Conservation (phyloP, 2,797 vertebrate genomes). For the Fundulus diaphanus region DNA sequence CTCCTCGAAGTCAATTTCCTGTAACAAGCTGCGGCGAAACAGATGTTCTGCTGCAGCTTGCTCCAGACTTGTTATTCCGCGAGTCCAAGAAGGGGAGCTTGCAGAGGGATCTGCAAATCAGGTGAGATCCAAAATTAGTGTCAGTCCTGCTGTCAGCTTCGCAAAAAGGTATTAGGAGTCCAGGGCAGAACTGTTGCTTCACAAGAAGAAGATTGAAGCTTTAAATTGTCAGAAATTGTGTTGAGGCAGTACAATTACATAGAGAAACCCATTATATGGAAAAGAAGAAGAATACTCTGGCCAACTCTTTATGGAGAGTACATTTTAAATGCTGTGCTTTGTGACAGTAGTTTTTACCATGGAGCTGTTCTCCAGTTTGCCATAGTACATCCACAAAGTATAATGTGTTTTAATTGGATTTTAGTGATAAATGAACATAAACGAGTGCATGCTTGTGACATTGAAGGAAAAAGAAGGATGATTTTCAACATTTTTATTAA, state of each 20-base stretch:
- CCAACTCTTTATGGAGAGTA: not conserved
- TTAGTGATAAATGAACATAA: not conserved
- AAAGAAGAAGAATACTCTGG: not conserved
- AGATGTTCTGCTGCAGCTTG: slow-evolving; percentile 12
- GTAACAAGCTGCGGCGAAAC: slow-evolving; percentile 33
- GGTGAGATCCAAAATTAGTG: slow-evolving; percentile 18
- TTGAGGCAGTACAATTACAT: not conserved
- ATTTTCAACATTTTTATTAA: not conserved
- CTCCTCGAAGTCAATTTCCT: slow-evolving; percentile 40
- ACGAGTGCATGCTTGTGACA: not conserved
- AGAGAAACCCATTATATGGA: not conserved
- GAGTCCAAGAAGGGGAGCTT: slow-evolving; percentile 6
- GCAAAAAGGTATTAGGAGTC: slow-evolving; percentile 13
- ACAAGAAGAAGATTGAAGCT: slow-evolving; percentile 14
- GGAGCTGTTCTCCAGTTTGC: too few relatives aligned
- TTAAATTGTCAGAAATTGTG: slow-evolving; percentile 12
- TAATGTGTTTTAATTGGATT: not conserved
- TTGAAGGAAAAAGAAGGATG: not conserved
- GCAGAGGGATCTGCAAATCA: slow-evolving; percentile 11
- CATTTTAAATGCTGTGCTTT: slow-evolving; percentile 1
- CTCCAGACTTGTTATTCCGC: slow-evolving; percentile 28
- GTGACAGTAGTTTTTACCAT: too few relatives aligned
- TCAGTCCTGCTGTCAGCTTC: slow-evolving; percentile 2
- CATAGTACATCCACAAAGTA: not conserved
- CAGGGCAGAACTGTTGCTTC: not conserved